A percentile compares a stretch with the other conserved stretches of the same genome.
phyloP scores from a whole-genome alignment of 92 coral and sea anemone species.

The Phymanthus crucifer region DNA sequence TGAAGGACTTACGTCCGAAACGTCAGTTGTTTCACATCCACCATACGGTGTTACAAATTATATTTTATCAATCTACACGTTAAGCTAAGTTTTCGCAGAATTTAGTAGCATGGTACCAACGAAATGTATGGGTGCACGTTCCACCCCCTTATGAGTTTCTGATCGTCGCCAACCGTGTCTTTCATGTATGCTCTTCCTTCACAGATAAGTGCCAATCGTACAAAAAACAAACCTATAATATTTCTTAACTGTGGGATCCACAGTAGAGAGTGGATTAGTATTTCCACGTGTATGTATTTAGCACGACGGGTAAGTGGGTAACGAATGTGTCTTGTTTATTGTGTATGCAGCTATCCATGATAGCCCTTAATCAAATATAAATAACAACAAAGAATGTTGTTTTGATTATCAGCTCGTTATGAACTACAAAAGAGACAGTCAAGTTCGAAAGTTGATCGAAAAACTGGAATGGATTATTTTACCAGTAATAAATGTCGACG shows the following conservation, averaged over 20 bases:
- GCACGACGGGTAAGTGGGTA: slow-evolving; percentile 67
- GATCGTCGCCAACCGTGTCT: too few species aligned
- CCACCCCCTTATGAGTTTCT: too few species aligned
- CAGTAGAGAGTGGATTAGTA: slow-evolving; percentile 92
- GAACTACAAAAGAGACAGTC: slow-evolving; percentile 35
- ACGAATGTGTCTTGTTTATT: too few species aligned
- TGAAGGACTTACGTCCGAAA: too few species aligned
- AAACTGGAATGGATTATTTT: slow-evolving; percentile 84
- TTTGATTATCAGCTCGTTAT: slow-evolving; percentile 55
- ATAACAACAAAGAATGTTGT: not conserved
- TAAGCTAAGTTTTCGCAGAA: too few species aligned
- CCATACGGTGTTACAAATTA: too few species aligned
- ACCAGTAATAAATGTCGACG: slow-evolving; percentile 89
- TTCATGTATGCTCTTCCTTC: not conserved
- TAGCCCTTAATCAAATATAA: not conserved
- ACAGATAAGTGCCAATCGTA: slow-evolving; percentile 52
- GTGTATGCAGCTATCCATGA: too few species aligned
- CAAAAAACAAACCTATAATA: slow-evolving; percentile 58
- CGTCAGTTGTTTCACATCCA: too few species aligned
- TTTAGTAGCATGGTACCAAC: too few species aligned
- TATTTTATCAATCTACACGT: too few species aligned
- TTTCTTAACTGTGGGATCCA: slow-evolving; percentile 92
- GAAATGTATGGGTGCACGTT: too few species aligned
- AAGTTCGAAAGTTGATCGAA: slow-evolving; percentile 55
- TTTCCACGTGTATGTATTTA: slow-evolving; percentile 84